Conservation (phyloP, 35 echinoderm and acorn worm genomes). For the Lytechinus variegatus region DNA sequence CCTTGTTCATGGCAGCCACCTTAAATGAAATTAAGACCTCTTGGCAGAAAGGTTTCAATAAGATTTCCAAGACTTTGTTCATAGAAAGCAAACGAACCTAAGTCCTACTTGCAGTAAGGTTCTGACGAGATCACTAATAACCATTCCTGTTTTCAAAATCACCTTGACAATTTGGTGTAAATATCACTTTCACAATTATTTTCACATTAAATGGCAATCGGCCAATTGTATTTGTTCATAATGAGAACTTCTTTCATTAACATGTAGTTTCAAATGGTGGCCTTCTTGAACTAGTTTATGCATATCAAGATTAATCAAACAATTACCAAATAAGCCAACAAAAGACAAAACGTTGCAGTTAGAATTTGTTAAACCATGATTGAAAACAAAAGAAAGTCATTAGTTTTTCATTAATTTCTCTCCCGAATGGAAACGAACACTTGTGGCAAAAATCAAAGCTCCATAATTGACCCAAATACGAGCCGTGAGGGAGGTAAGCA, state of each 20-base stretch:
- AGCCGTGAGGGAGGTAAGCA: not conserved
- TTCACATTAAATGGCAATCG: not conserved
- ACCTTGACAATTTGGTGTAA: no score
- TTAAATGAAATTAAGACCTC: no score
- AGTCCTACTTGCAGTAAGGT: no score
- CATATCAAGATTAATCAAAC: not conserved
- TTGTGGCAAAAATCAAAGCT: not conserved
- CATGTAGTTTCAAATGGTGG: no score
- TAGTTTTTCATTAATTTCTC: not conserved
- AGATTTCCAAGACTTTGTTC: no score
- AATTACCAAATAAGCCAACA: not conserved
- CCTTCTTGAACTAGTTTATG: no score
- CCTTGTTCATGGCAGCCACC: no score
- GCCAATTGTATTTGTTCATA: not conserved
- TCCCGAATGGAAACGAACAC: not conserved
- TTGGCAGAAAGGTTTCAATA: no score
- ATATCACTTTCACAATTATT: not conserved
- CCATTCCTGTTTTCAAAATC: no score
- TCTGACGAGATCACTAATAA: no score
- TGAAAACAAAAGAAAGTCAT: not conserved
- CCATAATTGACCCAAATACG: not conserved
- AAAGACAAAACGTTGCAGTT: not conserved
- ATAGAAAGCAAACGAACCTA: no score
- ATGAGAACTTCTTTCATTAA: not conserved
- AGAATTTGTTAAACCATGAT: not conserved